phyloP scores from a whole-genome alignment of 2,113 vertebrate genomes.

The Elanus axillaris region DNA sequence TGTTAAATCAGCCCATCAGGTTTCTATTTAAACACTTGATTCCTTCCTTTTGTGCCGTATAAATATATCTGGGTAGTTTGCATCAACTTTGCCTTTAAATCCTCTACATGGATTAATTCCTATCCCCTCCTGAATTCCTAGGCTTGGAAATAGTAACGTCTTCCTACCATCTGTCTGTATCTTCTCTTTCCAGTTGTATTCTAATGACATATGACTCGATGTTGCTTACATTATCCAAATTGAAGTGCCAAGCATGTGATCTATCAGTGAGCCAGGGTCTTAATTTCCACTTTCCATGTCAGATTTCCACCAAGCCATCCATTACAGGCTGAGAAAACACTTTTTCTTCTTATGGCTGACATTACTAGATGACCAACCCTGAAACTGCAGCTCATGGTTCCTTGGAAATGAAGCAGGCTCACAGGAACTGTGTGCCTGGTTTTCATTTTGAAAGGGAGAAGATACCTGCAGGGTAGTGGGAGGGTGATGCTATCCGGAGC shows the following conservation, averaged over 20 bases:
- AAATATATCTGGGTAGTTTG: not conserved
- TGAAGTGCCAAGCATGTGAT: not conserved
- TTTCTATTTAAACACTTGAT: slow-evolving; percentile 23
- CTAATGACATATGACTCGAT: not conserved
- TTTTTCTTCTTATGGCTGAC: not conserved
- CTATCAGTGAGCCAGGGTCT: not conserved
- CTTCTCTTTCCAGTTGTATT: slow-evolving; percentile 26
- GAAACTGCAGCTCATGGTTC: not conserved
- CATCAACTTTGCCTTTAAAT: slow-evolving; percentile 19
- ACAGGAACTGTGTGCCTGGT: not conserved
- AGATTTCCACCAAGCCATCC: slow-evolving; percentile 17
- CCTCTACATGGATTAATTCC: not conserved
- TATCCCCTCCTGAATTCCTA: not conserved
- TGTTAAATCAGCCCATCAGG: slow-evolving; percentile 3
- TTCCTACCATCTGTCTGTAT: slow-evolving; percentile 29
- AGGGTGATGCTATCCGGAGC: not conserved
- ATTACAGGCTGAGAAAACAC: not conserved
- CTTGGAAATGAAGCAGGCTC: not conserved
- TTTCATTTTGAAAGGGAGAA: not conserved
- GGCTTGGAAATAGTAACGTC: not conserved
- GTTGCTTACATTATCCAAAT: slow-evolving; percentile 14
- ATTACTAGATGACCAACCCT: not conserved
- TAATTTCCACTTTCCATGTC: slow-evolving; percentile 48
- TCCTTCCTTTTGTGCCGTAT: not conserved
- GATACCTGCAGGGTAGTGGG: not conserved